These are phyloP conservation scores for Channallabes apus DNA, from an alignment of 2,797 vertebrate genomes.

Conservation along the genomic window DNA sequence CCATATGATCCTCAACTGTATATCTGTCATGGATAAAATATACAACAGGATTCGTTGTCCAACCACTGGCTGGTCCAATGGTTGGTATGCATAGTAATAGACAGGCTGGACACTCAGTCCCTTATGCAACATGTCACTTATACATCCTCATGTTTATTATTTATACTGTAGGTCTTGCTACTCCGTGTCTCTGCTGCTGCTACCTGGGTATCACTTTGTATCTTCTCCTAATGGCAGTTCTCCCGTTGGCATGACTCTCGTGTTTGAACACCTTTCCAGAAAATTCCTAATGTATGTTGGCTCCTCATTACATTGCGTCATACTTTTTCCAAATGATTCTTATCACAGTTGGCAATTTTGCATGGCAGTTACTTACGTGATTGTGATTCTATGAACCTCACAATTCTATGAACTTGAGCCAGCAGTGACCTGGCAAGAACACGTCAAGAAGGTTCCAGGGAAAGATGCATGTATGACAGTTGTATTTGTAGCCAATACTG, in stretches of 20 bases:
- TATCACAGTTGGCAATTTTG: neutral
- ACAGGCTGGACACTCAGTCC: neutral
- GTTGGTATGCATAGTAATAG: neutral
- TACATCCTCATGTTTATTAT: neutral
- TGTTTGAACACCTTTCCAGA: neutral
- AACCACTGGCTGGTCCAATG: neutral
- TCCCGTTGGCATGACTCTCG: neutral
- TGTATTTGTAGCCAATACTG: slow-evolving; percentile 4
- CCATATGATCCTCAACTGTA: neutral
- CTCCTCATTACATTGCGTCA: neutral
- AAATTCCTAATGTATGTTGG: neutral
- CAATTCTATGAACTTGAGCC: neutral
- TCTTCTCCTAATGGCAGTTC: neutral
- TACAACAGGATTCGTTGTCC: neutral
- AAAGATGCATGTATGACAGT: neutral
- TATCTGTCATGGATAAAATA: slow-evolving; percentile 1
- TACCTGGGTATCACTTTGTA: neutral
- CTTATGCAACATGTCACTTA: neutral
- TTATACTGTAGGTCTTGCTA: neutral
- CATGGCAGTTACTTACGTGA: neutral
- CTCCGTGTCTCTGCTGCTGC: neutral
- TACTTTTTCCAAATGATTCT: neutral
- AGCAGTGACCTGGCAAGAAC: neutral
- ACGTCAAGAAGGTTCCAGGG: neutral
- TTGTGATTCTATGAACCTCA: neutral